Conservation (phyloP, 2,113 vertebrate genomes). For the Osmerus mordax region DNA sequence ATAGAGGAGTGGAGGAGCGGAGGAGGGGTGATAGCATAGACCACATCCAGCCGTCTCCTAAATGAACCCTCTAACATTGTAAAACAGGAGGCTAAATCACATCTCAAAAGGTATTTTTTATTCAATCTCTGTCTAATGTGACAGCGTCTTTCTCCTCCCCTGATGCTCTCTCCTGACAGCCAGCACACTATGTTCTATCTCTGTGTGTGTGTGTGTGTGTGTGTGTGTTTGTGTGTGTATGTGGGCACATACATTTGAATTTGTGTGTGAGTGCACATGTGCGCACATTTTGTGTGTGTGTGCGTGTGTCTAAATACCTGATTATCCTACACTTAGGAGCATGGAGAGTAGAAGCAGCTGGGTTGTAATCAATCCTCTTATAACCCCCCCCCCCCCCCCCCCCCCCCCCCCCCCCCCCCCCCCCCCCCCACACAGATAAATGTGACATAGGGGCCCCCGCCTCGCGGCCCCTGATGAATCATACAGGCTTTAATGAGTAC, state of each 20-base stretch:
- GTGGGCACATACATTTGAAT: constrained; percentile 4
- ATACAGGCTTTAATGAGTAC: constrained; percentile 72
- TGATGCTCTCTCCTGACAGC: constrained; percentile 37
- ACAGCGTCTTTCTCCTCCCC: constrained; percentile 8
- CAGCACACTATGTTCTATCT: constrained; percentile 15
- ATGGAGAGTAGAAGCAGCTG: constrained; percentile 49
- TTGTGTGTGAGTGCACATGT: background rate
- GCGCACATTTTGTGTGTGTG: background rate
- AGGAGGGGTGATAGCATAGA: background rate
- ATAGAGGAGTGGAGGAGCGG: background rate
- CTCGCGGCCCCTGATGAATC: constrained; percentile 76
- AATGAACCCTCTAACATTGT: background rate
- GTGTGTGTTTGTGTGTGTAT: constrained; percentile 13
- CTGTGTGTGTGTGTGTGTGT: constrained; percentile 8
- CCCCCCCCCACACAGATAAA: constrained; percentile 61
- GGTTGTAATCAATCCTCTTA: constrained; percentile 61
- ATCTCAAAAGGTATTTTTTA: constrained; percentile 1
- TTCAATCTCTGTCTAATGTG: constrained; percentile 5
- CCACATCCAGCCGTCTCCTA: background rate
- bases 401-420: constrained; percentile 36
- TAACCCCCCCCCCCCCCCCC: constrained; percentile 9
- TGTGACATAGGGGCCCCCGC: constrained; percentile 71
- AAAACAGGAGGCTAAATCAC: background rate
- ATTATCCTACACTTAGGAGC: constrained; percentile 58
- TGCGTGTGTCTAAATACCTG: constrained; percentile 54